These are phyloP conservation scores for Zootermopsis nevadensis DNA, from an alignment of 2,888 invertebrate species.

Conservation along the genomic window DNA sequence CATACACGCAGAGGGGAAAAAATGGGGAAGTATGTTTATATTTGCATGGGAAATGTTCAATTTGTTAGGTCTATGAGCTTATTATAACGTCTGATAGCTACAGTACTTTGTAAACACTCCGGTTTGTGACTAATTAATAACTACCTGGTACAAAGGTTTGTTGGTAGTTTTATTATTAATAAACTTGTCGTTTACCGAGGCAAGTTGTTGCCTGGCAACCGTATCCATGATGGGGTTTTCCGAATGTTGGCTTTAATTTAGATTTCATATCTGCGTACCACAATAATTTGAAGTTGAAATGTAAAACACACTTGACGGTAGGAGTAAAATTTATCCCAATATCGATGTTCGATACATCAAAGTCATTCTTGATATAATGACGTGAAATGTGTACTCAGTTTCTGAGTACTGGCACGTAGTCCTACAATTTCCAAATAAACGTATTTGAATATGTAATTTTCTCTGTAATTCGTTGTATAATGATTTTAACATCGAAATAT, in stretches of 20 bases:
- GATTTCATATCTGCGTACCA: background rate
- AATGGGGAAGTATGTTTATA: background rate
- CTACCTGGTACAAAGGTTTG: background rate
- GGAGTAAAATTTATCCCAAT: too few relatives aligned
- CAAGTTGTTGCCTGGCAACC: background rate
- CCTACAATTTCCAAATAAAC: too few relatives aligned
- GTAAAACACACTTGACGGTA: background rate
- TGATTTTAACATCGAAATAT: too few relatives aligned
- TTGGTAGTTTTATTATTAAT: background rate
- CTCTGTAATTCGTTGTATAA: too few relatives aligned
- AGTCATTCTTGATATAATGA: too few relatives aligned
- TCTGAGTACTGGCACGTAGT: too few relatives aligned
- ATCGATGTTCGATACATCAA: too few relatives aligned
- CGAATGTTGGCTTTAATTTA: background rate
- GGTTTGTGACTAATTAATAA: conserved; percentile 10
- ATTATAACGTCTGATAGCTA: background rate
- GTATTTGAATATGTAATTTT: too few relatives aligned
- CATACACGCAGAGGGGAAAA: background rate
- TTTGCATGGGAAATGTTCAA: background rate
- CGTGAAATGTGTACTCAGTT: too few relatives aligned
- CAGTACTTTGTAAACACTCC: background rate
- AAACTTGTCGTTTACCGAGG: background rate
- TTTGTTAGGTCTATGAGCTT: too few relatives aligned
- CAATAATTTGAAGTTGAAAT: background rate
- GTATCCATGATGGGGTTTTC: background rate